Evolutionary conservation across 2,113 vertebrate genomes (phyloP), one percentile per base, ranked within the genome.

Genomic region (Gallinago jamesoni): DNA sequence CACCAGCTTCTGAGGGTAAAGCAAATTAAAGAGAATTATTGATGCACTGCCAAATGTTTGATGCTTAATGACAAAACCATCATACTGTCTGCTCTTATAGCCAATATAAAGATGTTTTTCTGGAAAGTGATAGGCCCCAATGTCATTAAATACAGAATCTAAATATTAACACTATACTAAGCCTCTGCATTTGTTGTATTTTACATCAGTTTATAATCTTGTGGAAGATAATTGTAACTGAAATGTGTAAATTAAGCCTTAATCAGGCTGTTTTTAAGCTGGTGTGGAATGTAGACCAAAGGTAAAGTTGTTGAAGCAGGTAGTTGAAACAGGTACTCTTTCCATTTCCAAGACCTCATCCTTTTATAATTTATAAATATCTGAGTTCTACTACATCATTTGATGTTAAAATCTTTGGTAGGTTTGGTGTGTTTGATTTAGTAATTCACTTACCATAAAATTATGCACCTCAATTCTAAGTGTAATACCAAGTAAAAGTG

Each of bases 11-110:
- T 98, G 89, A 99, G 98, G 68, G 98, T 98, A 98, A 98, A 98
- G 97, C 96, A 98, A 98, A 99, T 99, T 98, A 99, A 98, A 99
- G 96, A 92, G 98, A 99, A 99, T 99, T 98, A 99, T 99, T 99
- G 98, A 99, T 99, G 98, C 97, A 89, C 98, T 97, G 97, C 97
- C 98, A 98, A 98, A 97, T 97, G 98, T 98, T 99, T 99, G 98
- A 98, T 98, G 98, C 97, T 97, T 99, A 98, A 98, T 98, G 98
- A 98, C 98, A 99, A 98, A 99, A 98, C 98, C 97, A 97, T 97
- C 97, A 95, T 98, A 97, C 98, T 98, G 95, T 98, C 97, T 98
- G 98, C 98, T 98, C 96, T 98, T 96, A 68, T 90, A 91, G 96
- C 93, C 95, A 96, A 98, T 97, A 98, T 97, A 98, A 98, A 98